Conservation (phyloP, 30 jellyfish, hydroid and myxozoan species). For the Catostylus mosaicus region DNA sequence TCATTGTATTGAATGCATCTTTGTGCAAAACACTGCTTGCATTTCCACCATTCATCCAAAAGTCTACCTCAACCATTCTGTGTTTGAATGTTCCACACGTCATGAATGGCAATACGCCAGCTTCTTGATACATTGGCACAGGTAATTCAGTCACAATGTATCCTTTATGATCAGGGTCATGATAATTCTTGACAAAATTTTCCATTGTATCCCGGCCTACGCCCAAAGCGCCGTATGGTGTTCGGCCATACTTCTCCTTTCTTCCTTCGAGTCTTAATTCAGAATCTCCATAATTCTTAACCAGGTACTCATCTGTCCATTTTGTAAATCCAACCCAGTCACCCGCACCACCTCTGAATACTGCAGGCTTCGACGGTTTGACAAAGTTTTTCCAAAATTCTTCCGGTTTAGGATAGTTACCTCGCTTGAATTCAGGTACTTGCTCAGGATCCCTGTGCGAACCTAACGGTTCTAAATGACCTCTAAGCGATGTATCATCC, state of each 20-base stretch:
- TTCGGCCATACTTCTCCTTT: constrained; percentile 64
- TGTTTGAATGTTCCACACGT: constrained; percentile 79
- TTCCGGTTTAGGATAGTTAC: constrained; percentile 64
- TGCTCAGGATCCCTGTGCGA: constrained; percentile 77
- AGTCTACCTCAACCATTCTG: constrained; percentile 78
- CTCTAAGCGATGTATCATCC: constrained; percentile 29
- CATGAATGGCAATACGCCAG: constrained; percentile 66
- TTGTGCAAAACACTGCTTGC: constrained; percentile 81
- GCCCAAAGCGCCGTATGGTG: constrained; percentile 79
- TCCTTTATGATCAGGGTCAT: constrained; percentile 42
- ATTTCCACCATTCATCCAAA: constrained; percentile 86
- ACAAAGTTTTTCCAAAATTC: constrained; percentile 81
- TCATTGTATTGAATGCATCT: constrained; percentile 89
- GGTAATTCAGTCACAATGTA: constrained; percentile 88
- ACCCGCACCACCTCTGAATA: constrained; percentile 76
- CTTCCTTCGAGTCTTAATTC: constrained; percentile 87
- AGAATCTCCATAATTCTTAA: constrained; percentile 57
- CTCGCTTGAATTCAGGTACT: constrained; percentile 70
- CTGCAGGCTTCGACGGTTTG: constrained; percentile 79
- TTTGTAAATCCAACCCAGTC: constrained; percentile 62
- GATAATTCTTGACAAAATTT: constrained; percentile 60
- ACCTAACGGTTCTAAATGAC: constrained; percentile 91
- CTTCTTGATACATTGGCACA: constrained; percentile 82
- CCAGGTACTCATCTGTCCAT: constrained; percentile 88
- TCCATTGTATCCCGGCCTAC: constrained; percentile 90